A percentile compares a stretch with the other conserved stretches of the same genome.
Evolutionary conservation across 2,888 invertebrate species (phyloP).

Genomic region (Tetranychus piercei): DNA sequence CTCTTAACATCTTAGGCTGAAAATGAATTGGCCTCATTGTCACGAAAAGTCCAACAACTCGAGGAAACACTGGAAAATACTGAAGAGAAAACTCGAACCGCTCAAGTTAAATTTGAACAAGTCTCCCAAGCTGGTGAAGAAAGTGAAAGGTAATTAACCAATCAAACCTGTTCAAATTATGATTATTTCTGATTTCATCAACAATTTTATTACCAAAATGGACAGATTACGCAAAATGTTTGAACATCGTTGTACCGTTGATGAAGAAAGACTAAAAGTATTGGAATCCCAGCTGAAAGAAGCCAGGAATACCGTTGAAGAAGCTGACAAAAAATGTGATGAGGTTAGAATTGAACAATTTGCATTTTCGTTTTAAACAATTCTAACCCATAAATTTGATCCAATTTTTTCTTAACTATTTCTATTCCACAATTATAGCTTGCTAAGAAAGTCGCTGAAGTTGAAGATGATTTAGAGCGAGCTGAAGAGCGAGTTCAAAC

Average conservation of each 20-base stretch:
- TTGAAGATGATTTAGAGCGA: conserved; percentile 98
- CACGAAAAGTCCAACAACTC: conserved; percentile 93
- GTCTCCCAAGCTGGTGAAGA: conserved; percentile 99
- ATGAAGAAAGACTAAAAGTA: conserved; percentile 98
- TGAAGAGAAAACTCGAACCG: conserved; percentile 85
- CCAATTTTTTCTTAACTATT: not conserved
- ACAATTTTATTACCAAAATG: not conserved
- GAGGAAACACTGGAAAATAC: conserved; percentile 99
- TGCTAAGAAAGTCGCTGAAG: conserved; percentile 99
- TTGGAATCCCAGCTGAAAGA: conserved; percentile 99
- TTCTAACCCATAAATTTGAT: not conserved
- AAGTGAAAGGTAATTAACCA: conserved; percentile 57
- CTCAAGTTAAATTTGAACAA: conserved; percentile 93
- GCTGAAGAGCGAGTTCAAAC: conserved; percentile 96
- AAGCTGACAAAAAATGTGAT: conserved; percentile 99
- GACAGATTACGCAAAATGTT: conserved; percentile 93
- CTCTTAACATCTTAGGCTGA: conserved; percentile 46
- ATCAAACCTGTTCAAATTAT: not conserved
- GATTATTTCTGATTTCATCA: conserved; percentile 14
- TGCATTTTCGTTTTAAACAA: not conserved
- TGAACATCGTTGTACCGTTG: conserved; percentile 97
- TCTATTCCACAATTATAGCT: not conserved
- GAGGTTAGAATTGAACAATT: conserved; percentile 52
- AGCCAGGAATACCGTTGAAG: conserved; percentile 97
- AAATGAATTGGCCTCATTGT: conserved; percentile 93